phyloP scores from a whole-genome alignment of 1,140 invertebrate species.

The Apis cerana region DNA sequence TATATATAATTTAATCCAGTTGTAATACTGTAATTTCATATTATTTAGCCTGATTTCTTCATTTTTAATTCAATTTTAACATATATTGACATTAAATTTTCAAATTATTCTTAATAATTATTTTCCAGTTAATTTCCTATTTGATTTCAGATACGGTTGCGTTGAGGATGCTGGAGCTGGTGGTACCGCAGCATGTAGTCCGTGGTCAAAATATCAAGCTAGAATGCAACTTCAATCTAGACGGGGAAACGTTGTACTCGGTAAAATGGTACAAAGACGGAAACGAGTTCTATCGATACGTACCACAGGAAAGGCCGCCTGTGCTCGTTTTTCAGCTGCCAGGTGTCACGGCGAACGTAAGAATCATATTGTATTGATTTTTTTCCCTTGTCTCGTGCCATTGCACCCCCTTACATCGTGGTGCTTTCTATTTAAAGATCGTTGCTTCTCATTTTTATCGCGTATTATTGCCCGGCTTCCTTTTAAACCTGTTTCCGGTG shows the following conservation, averaged over 20 bases:
- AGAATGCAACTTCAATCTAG: conserved; percentile 85
- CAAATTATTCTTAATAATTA: neutral
- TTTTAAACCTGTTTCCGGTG: neutral
- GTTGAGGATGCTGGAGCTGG: conserved; percentile 84
- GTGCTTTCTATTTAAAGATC: conserved; percentile 52
- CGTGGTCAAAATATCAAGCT: conserved; percentile 83
- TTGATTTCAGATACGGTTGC: conserved; percentile 65
- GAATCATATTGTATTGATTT: conserved; percentile 67
- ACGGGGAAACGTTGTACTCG: conserved; percentile 86
- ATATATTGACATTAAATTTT: too few relatives aligned
- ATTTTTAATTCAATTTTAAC: neutral
- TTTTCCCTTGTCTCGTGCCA: conserved; percentile 1
- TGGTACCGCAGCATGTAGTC: conserved; percentile 86
- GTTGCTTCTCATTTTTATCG: conserved; percentile 31
- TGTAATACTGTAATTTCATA: too few relatives aligned
- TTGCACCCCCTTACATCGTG: neutral
- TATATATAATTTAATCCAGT: too few relatives aligned
- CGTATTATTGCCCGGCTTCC: neutral
- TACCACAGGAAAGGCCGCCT: conserved; percentile 86
- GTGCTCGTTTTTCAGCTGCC: conserved; percentile 83
- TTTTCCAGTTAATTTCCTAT: neutral
- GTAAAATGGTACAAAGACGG: conserved; percentile 91
- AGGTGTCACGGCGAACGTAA: conserved; percentile 86
- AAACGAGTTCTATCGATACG: conserved; percentile 90
- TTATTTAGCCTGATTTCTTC: neutral